Base-by-base conservation (phyloP, 2,888 invertebrate genomes). In the Habrosyne pyritoides region DNA sequence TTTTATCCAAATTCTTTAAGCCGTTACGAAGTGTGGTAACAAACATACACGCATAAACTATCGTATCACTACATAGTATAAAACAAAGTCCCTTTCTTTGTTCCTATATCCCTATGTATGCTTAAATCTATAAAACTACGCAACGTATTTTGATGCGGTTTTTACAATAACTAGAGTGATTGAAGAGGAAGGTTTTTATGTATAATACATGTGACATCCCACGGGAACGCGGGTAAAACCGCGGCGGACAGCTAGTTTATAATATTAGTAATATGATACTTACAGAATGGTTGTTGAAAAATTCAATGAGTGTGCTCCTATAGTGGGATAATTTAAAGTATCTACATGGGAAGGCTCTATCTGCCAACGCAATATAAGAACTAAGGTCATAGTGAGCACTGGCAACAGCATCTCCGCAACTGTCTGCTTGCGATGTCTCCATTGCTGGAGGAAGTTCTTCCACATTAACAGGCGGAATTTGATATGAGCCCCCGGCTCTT, bases 371-470 rank as follows among this genome's bases (percentile, higher is more conserved):
- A 97, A 93, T 10, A 96, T 66, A 10, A 97, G 94, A 58, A 97
- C 86, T 49, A 97, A 81, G 0, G 95, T 78, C 61, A 95, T 93
- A 61, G 96, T 95, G 2, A 94, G 60, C 0, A 95, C 94, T 0
- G 96, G 96, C 47, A 95, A 80, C 0, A 95, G 54, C 10, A 97
- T 84, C 83, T 97, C 97, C 36, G 95, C 77, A 0, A 93, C 53
- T 0, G 97, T 95, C 77, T 96, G 95, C 47, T 94, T 63, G 52
- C 94, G 94, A 81, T 95, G 95, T 60, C 96, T 91, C 91, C 94
- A 95, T 87, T 97, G 96, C 47, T 97, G 93, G 2, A 95, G 83
- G 87, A 95, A 96, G 83, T 97, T 97, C 87, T 97, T 97, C 97
- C 97, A 97, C 83, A 96, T 93, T 57, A 97, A 87, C 61, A 97